phyloP scores from a whole-genome alignment of 2,113 vertebrate genomes.

The Eudyptes chrysolophus region DNA sequence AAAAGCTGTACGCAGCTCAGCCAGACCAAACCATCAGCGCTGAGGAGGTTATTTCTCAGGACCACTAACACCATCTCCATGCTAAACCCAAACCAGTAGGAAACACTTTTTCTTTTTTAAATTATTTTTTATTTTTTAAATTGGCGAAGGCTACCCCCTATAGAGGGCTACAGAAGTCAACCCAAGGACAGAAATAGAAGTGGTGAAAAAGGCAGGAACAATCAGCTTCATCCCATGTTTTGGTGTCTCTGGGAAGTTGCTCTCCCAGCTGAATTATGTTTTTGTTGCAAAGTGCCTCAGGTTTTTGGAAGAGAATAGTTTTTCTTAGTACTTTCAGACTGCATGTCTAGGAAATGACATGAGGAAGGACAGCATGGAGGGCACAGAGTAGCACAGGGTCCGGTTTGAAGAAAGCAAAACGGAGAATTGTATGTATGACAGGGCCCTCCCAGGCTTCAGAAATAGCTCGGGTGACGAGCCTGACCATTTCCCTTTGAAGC shows the following conservation, averaged over 20 bases:
- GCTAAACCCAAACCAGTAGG: neutral
- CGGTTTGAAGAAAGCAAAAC: neutral
- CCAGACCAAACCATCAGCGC: neutral
- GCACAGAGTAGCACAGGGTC: neutral
- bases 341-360: neutral
- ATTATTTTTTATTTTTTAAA: neutral
- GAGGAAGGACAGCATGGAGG: neutral
- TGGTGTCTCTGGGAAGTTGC: neutral
- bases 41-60: neutral
- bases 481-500: slow-evolving; percentile 11
- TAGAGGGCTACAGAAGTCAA: neutral
- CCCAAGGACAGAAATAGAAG: neutral
- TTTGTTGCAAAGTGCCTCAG: neutral
- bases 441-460: neutral
- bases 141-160: neutral
- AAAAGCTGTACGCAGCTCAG: neutral
- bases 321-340: neutral
- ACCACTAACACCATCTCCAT: neutral
- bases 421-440: neutral
- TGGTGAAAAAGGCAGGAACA: neutral
- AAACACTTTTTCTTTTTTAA: neutral
- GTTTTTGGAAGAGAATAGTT: neutral
- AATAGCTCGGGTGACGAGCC: neutral
- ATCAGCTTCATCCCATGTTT: neutral
- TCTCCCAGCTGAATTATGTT: neutral